phyloP scores from a whole-genome alignment of 2,888 invertebrate genomes.

The Tetanocera ferruginea region DNA sequence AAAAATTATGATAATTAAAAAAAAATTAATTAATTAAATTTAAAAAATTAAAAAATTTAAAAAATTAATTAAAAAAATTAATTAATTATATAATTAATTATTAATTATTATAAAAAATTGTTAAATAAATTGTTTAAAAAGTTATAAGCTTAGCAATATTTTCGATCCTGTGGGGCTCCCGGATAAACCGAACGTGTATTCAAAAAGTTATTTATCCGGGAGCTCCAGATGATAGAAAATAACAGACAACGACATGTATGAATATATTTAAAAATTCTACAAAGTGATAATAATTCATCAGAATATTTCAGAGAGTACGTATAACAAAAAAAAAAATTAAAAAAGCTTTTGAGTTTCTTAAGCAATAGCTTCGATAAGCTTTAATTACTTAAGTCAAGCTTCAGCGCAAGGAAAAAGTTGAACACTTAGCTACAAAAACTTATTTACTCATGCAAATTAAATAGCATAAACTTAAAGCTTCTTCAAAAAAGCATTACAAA shows the following conservation, averaged over 20 bases:
- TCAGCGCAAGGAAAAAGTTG: neutral
- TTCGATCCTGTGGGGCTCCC: slow-evolving; percentile 33
- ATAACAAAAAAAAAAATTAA: slow-evolving; percentile 45
- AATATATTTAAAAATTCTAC: slow-evolving; percentile 25
- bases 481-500: too few species aligned
- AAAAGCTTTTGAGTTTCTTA: too few species aligned
- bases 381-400: neutral
- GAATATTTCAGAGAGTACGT: slow-evolving; percentile 39
- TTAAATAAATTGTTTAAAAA: too few species aligned
- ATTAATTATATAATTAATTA: too few species aligned
- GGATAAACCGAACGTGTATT: slow-evolving; percentile 31
- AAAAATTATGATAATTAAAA: too few species aligned
- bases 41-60: too few species aligned
- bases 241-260: neutral
- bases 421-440: slow-evolving; percentile 20
- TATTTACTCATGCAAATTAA: too few species aligned
- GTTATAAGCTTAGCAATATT: neutral
- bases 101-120: too few species aligned
- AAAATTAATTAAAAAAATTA: too few species aligned
- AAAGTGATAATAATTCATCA: slow-evolving; percentile 39
- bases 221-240: slow-evolving; percentile 30
- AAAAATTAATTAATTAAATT: too few species aligned
- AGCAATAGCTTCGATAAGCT: too few species aligned
- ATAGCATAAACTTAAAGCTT: too few species aligned
- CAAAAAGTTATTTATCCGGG: slow-evolving; percentile 33